Evolutionary conservation across 1,140 invertebrate species (phyloP).

Genomic region (Halesus radiatus): DNA sequence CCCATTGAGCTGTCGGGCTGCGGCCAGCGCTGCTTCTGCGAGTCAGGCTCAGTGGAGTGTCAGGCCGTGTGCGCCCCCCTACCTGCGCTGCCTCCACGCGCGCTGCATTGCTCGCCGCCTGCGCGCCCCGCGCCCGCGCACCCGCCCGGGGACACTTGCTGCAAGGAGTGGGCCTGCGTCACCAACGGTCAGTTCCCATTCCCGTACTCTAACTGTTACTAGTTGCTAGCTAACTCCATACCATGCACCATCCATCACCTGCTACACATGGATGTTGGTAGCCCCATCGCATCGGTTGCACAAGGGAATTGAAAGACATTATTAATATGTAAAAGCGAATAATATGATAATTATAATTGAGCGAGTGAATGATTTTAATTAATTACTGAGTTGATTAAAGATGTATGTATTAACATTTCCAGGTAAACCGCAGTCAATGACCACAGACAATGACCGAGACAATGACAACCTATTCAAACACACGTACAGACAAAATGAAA

Average conservation of each 20-base stretch:
- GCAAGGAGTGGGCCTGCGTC: constrained; percentile 80
- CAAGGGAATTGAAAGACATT: too few species aligned
- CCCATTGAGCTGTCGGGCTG: constrained; percentile 79
- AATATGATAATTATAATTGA: too few species aligned
- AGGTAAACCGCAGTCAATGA: constrained; percentile 47
- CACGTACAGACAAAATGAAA: constrained; percentile 50
- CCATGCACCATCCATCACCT: too few species aligned
- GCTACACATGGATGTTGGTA: too few species aligned
- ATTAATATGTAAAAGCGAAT: too few species aligned
- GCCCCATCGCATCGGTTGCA: too few species aligned
- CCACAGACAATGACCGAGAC: constrained; percentile 34
- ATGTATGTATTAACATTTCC: constrained; percentile 48
- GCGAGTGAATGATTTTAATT: too few species aligned
- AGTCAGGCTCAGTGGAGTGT: constrained; percentile 88
- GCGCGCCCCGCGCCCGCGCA: constrained; percentile 76
- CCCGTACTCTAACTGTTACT: too few species aligned
- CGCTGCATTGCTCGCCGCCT: constrained; percentile 77
- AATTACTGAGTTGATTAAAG: neutral
- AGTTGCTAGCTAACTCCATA: too few species aligned
- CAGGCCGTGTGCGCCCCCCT: constrained; percentile 83
- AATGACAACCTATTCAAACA: constrained; percentile 51
- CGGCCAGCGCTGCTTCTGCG: constrained; percentile 87
- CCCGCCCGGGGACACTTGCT: constrained; percentile 84
- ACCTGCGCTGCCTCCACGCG: constrained; percentile 79
- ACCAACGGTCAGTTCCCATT: constrained; percentile 59